These are phyloP conservation scores for Ceyx melanurus DNA, from an alignment of 2,113 vertebrate species.

Conservation along the genomic window DNA sequence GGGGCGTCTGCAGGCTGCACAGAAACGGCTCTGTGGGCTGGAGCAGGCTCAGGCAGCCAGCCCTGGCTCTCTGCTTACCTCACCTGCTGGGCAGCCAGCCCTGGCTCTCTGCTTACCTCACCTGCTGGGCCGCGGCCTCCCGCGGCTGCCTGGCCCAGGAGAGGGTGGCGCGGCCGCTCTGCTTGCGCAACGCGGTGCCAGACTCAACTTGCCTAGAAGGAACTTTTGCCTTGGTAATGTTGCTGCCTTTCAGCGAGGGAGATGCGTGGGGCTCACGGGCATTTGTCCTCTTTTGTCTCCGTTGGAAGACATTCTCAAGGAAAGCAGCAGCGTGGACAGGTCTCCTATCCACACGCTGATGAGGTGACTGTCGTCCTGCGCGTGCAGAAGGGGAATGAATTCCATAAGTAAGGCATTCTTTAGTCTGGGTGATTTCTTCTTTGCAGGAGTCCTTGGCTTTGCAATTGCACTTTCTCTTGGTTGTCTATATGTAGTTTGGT, in stretches of 20 bases:
- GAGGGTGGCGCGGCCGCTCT: neutral
- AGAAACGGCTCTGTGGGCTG: neutral
- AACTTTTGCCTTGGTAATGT: neutral
- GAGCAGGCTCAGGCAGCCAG: neutral
- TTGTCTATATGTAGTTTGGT: neutral
- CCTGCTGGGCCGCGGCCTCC: neutral
- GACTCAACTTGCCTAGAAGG: conserved; percentile 21
- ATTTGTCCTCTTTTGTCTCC: neutral
- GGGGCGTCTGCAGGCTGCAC: neutral
- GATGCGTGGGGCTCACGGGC: accelerated
- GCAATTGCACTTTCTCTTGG: neutral
- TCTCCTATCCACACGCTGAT: neutral
- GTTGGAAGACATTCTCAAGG: neutral
- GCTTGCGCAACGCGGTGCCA: neutral
- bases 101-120: neutral
- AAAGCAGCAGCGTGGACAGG: neutral
- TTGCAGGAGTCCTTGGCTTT: neutral
- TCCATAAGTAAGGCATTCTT: neutral
- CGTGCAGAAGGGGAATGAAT: neutral
- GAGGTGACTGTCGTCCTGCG: neutral
- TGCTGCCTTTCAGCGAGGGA: neutral
- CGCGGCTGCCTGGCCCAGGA: neutral
- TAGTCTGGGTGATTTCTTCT: neutral
- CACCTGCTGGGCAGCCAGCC: neutral
- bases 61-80: neutral